Evolutionary conservation across 1,140 invertebrate species (phyloP).

Genomic region (Achatina immaculata): DNA sequence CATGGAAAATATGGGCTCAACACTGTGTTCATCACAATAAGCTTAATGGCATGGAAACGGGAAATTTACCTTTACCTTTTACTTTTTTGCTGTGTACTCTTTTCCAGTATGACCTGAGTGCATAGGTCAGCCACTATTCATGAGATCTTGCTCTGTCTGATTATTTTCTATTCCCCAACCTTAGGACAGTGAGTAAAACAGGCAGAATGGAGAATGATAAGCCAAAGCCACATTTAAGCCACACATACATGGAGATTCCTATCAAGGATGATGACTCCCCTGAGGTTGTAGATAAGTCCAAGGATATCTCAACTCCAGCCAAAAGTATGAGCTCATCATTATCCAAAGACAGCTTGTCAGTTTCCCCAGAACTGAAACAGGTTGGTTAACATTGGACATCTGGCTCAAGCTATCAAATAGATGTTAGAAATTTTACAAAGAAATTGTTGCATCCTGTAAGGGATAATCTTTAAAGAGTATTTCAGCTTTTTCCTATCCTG

Average conservation of each 20-base stretch:
- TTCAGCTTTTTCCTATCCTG: background rate
- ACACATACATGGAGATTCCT: slow-evolving; percentile 52
- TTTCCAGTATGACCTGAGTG: too few species aligned
- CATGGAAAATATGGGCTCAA: too few species aligned
- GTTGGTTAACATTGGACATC: background rate
- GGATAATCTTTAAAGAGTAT: background rate
- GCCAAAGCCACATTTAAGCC: slow-evolving; percentile 3
- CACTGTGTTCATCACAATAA: too few species aligned
- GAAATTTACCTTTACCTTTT: too few species aligned
- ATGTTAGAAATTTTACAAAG: background rate
- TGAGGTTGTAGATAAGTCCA: background rate
- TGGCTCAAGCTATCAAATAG: background rate
- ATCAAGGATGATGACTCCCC: slow-evolving; percentile 27
- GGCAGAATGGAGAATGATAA: background rate
- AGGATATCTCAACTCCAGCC: slow-evolving; percentile 37
- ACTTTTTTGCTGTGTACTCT: too few species aligned
- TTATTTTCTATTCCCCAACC: too few species aligned
- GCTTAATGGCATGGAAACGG: too few species aligned
- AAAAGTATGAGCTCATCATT: slow-evolving; percentile 49
- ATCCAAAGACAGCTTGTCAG: slow-evolving; percentile 55
- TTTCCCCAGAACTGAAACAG: slow-evolving; percentile 35
- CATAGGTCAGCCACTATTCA: too few species aligned
- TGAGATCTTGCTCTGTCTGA: too few species aligned
- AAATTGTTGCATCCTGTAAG: background rate
- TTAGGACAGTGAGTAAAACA: background rate